Base-by-base conservation (phyloP, 2,888 invertebrate genomes). In the Venustoraphidia nigricollis region DNA sequence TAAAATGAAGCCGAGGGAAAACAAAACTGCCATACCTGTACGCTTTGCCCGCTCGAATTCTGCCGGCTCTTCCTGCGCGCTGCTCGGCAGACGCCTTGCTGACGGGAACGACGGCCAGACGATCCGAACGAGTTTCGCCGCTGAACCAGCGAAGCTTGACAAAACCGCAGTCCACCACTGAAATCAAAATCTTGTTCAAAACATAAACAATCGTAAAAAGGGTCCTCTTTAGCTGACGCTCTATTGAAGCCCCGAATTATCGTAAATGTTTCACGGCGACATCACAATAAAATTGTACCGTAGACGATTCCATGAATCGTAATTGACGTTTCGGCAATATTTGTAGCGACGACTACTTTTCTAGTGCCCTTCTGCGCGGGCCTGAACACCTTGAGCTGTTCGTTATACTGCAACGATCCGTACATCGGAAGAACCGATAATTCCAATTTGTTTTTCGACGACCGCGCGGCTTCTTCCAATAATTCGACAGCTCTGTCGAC, bases 311-410 rank as follows among this genome's bases (percentile, higher is more conserved):
- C 94, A 4, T 87, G 83, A 59, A 97, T 93, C 0, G 97, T 97
- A 13, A 97, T 80, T 1, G 95, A 94, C 0, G 97, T 91, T 67
- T 98, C 97, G 0, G 97, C 96, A 46, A 98, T 88, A 62, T 97
- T 97, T 0, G 96, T 97, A 0, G 96, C 88, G 5, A 97, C 71
- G 0, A 98, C 80, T 17, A 96, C 81, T 68, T 96, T 97, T 34
- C 97, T 71, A 0, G 80, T 77, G 36, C 81, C 81, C 52, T 76
- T 75, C 8, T 76, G 71, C 0, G 81, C 73, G 9, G 70, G 69
- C 57, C 83, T 80, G 62, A 95, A 94, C 1, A 88, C 93, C 60
- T 83, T 83, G 50, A 89, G 63, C 64, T 90, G 86, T 52, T 89
- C 86, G 41, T 75, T 68, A 57, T 81, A 77, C 0, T 93, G 84